Conservation (phyloP, 1,140 invertebrate species). For the Bombus terrestris region DNA sequence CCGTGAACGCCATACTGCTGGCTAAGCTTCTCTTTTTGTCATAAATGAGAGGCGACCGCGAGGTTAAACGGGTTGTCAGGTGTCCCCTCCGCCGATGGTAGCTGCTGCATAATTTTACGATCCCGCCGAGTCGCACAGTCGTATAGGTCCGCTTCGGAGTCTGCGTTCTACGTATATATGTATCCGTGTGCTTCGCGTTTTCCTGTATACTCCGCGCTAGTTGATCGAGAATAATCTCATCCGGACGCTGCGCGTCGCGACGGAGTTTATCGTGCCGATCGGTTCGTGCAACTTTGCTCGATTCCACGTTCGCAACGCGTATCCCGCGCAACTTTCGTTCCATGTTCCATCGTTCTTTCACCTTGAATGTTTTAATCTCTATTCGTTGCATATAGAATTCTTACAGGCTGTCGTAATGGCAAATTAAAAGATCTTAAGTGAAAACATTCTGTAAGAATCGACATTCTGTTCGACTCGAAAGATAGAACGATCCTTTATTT, state of each 20-base stretch:
- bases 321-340: not conserved
- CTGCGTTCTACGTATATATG: not conserved
- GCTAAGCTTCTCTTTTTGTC: conserved; percentile 76
- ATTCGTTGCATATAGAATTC: not conserved
- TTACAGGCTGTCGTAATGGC: no score
- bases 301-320: not conserved
- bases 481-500: no score
- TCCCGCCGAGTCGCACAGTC: conserved; percentile 47
- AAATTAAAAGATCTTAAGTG: no score
- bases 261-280: conserved; percentile 27
- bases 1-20: conserved; percentile 74
- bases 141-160: not conserved
- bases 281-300: conserved; percentile 16
- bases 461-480: no score
- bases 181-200: not conserved
- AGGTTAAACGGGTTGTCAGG: conserved; percentile 80
- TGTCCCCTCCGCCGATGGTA: conserved; percentile 69
- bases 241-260: not conserved
- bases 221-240: conserved; percentile 14
- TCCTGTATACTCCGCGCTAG: not conserved
- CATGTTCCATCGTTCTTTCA: no score
- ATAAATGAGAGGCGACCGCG: conserved; percentile 73
- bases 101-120: conserved; percentile 78
- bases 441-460: no score
- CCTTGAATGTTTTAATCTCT: not conserved